A percentile compares a stretch with the other conserved stretches of the same genome.
phyloP scores from a whole-genome alignment of 2,113 vertebrate species.

The Bagarius yarrelli region DNA sequence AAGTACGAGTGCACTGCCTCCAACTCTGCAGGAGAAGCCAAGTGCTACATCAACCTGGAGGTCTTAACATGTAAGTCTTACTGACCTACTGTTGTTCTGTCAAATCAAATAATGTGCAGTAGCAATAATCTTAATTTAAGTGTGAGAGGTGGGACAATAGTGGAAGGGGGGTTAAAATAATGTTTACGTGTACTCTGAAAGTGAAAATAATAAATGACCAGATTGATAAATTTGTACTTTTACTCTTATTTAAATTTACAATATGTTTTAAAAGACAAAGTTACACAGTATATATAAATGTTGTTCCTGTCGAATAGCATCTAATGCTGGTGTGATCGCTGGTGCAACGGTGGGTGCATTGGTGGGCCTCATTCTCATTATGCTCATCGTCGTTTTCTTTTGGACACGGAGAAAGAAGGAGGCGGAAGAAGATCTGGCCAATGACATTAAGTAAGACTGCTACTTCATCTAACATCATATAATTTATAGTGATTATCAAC shows the following conservation, averaged over 20 bases:
- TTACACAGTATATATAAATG: not conserved
- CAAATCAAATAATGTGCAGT: too few species aligned
- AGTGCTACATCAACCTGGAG: conserved; percentile 78
- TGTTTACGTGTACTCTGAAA: too few species aligned
- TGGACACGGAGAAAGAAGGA: conserved; percentile 68
- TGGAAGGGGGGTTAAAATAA: too few species aligned
- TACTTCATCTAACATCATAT: not conserved
- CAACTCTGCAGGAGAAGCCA: conserved; percentile 72
- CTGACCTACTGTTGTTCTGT: not conserved
- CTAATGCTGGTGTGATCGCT: conserved; percentile 71
- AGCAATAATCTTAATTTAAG: too few species aligned
- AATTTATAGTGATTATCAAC: not conserved
- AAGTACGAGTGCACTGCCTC: conserved; percentile 78
- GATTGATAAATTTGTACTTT: too few species aligned
- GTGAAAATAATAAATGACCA: too few species aligned
- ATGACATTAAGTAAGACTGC: conserved; percentile 85
- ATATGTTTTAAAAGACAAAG: too few species aligned
- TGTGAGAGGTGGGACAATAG: too few species aligned
- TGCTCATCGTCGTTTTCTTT: conserved; percentile 67
- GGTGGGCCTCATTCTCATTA: conserved; percentile 70
- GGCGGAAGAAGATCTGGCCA: conserved; percentile 78
- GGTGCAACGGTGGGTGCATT: conserved; percentile 79
- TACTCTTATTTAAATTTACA: too few species aligned
- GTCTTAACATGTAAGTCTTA: conserved; percentile 74
- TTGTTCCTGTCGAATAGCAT: conserved; percentile 53